A percentile compares a stretch with the other conserved stretches of the same genome.
Conservation (phyloP, 2,113 vertebrate species). For the Panthera uncia region DNA sequence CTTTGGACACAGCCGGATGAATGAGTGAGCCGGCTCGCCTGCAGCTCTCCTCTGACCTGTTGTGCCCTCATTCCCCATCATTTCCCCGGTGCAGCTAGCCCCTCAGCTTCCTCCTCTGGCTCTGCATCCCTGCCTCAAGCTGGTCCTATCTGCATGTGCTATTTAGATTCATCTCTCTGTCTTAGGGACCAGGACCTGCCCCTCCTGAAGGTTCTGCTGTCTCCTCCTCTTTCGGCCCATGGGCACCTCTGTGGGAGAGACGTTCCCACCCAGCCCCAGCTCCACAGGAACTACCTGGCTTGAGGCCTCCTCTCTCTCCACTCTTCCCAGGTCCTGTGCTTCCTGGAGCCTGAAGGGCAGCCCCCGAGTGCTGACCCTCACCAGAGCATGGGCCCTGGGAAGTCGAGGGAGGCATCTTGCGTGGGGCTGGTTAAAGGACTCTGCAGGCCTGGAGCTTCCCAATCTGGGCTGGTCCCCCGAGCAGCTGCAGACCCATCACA, state of each 20-base stretch:
- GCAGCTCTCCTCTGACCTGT: background rate
- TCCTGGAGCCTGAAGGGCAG: background rate
- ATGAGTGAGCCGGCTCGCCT: background rate
- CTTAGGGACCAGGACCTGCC: background rate
- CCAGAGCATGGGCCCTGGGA: background rate
- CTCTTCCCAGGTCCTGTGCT: accelerated
- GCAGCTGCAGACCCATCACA: background rate
- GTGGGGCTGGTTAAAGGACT: background rate
- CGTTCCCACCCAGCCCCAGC: background rate
- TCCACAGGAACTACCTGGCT: background rate
- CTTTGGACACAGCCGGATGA: background rate
- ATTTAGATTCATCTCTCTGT: background rate
- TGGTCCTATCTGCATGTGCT: background rate
- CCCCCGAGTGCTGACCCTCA: background rate
- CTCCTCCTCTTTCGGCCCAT: background rate
- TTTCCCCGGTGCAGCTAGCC: background rate
- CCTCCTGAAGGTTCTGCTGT: background rate
- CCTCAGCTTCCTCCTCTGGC: background rate
- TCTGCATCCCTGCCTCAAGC: background rate
- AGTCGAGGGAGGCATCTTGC: background rate
- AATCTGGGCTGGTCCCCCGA: background rate
- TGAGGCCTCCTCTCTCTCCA: too few relatives aligned
- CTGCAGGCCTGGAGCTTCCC: background rate
- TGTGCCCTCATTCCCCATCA: accelerated
- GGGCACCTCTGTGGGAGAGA: background rate